Percentiles rank a stretch among this genome's conserved stretches.
Evolutionary conservation across 2,797 vertebrate species (phyloP).

Genomic region (Gadopsis bispinosus): DNA sequence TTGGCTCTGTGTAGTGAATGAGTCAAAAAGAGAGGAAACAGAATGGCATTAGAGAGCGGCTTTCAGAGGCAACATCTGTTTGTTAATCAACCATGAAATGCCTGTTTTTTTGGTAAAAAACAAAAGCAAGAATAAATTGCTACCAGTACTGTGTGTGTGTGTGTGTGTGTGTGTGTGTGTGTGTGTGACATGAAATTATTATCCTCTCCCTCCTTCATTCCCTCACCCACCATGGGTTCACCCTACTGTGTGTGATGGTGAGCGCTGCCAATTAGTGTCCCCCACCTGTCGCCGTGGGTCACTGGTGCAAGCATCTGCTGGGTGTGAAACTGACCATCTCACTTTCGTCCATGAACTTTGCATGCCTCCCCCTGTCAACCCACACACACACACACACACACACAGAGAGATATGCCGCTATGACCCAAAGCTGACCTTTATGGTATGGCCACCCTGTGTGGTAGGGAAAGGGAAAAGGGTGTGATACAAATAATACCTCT

Average conservation of each 20-base stretch:
- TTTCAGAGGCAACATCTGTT: constrained; percentile 28
- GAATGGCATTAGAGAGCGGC: not conserved
- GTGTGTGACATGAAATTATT: no score
- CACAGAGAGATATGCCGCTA: constrained; percentile 21
- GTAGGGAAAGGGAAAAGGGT: constrained; percentile 6
- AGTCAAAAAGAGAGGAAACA: constrained; percentile 25
- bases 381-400: constrained; percentile 8
- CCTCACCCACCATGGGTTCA: constrained; percentile 42
- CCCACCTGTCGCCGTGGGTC: constrained; percentile 79
- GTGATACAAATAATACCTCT: constrained; percentile 48
- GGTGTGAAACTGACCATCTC: constrained; percentile 79
- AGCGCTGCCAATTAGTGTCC: constrained; percentile 76
- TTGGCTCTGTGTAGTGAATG: not conserved
- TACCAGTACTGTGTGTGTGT: not conserved
- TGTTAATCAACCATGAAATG: constrained; percentile 34
- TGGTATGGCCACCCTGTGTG: constrained; percentile 65
- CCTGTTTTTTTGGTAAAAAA: not conserved
- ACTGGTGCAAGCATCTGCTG: constrained; percentile 77
- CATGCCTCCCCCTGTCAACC: constrained; percentile 12
- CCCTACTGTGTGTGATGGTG: constrained; percentile 45
- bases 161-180: not conserved
- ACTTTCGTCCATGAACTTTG: constrained; percentile 79
- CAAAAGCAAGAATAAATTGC: constrained; percentile 2
- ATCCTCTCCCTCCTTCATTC: constrained; percentile 17
- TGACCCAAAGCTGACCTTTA: constrained; percentile 68